A percentile compares a stretch with the other conserved stretches of the same genome.
Evolutionary conservation across 2,113 vertebrate species (phyloP).

Genomic region (Notarius lentiginosus): DNA sequence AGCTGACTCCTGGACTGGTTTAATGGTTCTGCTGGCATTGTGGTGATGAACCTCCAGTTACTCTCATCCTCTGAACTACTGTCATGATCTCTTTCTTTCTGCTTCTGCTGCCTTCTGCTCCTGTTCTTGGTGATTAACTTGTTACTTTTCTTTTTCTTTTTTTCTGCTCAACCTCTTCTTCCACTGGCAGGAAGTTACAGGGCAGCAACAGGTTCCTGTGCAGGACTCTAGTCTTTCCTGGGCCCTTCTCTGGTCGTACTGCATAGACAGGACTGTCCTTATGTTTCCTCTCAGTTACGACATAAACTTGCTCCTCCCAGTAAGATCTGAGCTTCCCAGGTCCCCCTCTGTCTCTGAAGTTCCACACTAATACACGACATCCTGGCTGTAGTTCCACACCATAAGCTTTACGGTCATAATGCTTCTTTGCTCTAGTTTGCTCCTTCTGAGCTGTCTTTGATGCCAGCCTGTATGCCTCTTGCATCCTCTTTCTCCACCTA

Average conservation of each 20-base stretch:
- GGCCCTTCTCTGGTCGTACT: not conserved
- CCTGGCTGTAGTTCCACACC: not conserved
- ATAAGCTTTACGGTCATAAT: not conserved
- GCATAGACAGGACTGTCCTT: not conserved
- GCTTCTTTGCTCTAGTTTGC: not conserved
- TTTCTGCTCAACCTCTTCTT: not conserved
- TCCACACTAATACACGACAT: not conserved
- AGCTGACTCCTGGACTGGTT: too few species aligned
- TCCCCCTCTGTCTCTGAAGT: not conserved
- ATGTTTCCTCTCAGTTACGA: not conserved
- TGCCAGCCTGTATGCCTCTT: not conserved
- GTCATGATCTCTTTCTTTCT: too few species aligned
- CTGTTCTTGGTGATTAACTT: not conserved
- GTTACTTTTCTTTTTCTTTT: not conserved
- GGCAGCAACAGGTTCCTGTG: not conserved
- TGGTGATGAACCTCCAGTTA: too few species aligned
- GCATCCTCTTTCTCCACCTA: not conserved
- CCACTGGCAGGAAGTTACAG: not conserved
- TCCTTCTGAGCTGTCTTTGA: not conserved
- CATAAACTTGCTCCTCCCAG: not conserved
- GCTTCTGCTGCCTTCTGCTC: too few species aligned
- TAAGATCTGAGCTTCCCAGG: not conserved
- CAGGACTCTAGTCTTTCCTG: not conserved
- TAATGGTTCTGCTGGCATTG: too few species aligned
- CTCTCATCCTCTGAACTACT: too few species aligned